These are phyloP conservation scores for Upupa epops DNA, from an alignment of 2,113 vertebrate genomes.

Conservation along the genomic window DNA sequence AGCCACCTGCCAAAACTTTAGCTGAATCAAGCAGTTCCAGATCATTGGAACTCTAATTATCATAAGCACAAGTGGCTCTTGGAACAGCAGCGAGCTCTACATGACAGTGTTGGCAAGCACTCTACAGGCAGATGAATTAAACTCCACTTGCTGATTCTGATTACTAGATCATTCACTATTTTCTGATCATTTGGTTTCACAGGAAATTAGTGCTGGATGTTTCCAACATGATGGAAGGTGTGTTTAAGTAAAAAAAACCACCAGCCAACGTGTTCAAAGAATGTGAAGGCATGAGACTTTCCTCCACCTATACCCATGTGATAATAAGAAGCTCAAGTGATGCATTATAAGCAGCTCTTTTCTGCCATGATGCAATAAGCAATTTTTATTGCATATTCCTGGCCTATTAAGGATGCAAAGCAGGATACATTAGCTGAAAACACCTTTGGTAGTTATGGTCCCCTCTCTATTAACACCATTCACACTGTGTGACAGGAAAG, in stretches of 20 bases:
- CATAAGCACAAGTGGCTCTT: conserved; percentile 56
- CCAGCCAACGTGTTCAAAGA: not conserved
- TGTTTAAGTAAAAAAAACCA: not conserved
- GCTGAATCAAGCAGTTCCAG: conserved; percentile 73
- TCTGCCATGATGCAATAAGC: not conserved
- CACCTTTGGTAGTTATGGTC: conserved; percentile 4
- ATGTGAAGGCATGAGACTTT: not conserved
- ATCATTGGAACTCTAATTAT: conserved; percentile 67
- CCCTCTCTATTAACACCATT: conserved; percentile 10
- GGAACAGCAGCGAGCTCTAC: conserved; percentile 54
- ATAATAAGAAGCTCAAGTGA: not conserved
- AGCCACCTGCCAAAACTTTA: conserved; percentile 70
- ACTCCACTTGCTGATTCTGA: conserved; percentile 33
- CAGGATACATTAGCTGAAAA: not conserved
- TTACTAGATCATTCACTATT: not conserved
- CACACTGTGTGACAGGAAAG: not conserved
- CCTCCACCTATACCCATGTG: no score
- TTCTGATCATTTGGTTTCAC: not conserved
- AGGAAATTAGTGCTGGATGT: not conserved
- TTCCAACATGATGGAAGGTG: not conserved
- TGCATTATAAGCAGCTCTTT: not conserved
- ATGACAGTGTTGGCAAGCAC: conserved; percentile 41
- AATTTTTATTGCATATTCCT: not conserved
- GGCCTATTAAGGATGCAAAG: not conserved
- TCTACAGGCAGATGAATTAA: conserved; percentile 46